These are phyloP conservation scores for Geotrypetes seraphini DNA, from an alignment of 2,797 vertebrate species.

Conservation along the genomic window DNA sequence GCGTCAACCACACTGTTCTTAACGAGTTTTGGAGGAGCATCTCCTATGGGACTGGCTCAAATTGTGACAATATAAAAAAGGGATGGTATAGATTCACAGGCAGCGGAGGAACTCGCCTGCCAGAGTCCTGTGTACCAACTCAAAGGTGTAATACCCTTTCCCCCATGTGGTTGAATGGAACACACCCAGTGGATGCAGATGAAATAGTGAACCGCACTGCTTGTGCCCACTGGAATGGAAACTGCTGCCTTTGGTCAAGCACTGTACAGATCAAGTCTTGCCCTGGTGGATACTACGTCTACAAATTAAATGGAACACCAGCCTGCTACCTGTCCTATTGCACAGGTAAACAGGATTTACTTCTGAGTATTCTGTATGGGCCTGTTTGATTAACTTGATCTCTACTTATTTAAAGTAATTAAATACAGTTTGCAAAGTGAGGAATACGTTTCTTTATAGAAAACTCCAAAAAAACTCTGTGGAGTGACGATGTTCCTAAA, in stretches of 20 bases:
- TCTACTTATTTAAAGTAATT: too few relatives aligned
- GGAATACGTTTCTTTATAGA: too few relatives aligned
- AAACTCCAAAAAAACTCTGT: too few relatives aligned
- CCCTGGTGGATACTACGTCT: slow-evolving; percentile 15
- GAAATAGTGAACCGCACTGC: slow-evolving; percentile 19
- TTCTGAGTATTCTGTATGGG: too few relatives aligned
- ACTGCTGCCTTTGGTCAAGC: slow-evolving; percentile 21
- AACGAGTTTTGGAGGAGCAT: slow-evolving; percentile 24
- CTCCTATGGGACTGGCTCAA: not conserved
- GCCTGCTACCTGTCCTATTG: slow-evolving; percentile 20
- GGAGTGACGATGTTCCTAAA: too few relatives aligned
- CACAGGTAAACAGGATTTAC: slow-evolving; percentile 16
- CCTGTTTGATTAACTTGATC: too few relatives aligned
- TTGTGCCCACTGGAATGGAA: slow-evolving; percentile 14
- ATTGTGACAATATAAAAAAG: slow-evolving; percentile 1
- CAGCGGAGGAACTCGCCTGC: slow-evolving; percentile 21
- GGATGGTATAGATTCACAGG: slow-evolving; percentile 38
- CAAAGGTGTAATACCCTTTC: slow-evolving; percentile 14
- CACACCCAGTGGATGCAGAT: slow-evolving; percentile 6
- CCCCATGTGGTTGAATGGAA: slow-evolving; percentile 31
- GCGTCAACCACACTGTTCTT: slow-evolving; percentile 5
- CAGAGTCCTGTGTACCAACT: slow-evolving; percentile 10
- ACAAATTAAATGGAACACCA: slow-evolving; percentile 3
- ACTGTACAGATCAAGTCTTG: slow-evolving; percentile 32
- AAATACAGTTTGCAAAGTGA: too few relatives aligned